These are phyloP conservation scores for Rhipidura dahli DNA, from an alignment of 2,113 vertebrate species.

Conservation along the genomic window DNA sequence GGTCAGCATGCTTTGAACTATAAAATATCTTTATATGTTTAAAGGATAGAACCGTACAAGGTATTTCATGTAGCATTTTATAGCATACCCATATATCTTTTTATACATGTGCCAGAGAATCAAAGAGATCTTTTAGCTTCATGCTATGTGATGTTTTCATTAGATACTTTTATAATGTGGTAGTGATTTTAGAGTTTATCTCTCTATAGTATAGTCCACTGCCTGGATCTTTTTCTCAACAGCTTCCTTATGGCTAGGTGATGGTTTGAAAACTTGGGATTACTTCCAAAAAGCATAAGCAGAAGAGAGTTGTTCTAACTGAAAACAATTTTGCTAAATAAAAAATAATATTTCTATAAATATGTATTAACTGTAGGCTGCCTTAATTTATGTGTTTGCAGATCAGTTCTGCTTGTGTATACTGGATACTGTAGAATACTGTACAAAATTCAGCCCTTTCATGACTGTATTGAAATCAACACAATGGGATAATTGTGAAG, in stretches of 20 bases:
- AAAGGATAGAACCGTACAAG: neutral
- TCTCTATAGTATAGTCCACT: neutral
- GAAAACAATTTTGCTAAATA: neutral
- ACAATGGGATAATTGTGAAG: neutral
- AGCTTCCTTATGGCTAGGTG: neutral
- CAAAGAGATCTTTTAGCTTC: neutral
- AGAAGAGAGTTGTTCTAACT: neutral
- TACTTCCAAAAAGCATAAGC: neutral
- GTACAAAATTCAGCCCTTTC: neutral
- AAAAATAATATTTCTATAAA: neutral
- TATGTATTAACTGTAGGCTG: neutral
- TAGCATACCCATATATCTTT: neutral
- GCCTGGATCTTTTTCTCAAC: neutral
- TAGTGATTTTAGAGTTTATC: constrained; percentile 2
- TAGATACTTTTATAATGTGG: constrained; percentile 18
- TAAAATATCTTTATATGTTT: neutral
- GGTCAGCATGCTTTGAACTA: neutral
- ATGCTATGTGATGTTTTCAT: neutral
- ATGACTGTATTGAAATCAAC: neutral
- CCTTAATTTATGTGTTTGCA: neutral
- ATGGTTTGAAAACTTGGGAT: neutral
- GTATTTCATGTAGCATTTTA: constrained; percentile 4
- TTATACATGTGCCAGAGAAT: neutral
- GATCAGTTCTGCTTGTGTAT: neutral
- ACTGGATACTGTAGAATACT: neutral